phyloP scores from a whole-genome alignment of 1,140 invertebrate genomes.

The Globodera rostochiensis region DNA sequence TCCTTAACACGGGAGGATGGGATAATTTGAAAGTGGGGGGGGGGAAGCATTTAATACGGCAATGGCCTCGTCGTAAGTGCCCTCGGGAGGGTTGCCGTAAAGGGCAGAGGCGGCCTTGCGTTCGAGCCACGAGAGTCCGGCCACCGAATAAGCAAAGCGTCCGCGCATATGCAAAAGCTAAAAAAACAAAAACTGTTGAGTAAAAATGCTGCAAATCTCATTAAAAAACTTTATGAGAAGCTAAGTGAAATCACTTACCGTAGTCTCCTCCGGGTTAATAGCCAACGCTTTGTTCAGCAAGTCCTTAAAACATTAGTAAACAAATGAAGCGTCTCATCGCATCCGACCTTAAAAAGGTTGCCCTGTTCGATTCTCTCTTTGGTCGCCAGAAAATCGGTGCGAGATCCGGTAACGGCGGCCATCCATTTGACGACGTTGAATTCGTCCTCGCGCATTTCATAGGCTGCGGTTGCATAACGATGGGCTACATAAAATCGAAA shows the following conservation, averaged over 20 bases:
- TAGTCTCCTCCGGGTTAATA: slow-evolving; percentile 66
- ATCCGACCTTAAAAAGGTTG: slow-evolving; percentile 49
- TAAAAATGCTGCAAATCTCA: not conserved
- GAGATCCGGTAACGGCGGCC: slow-evolving; percentile 47
- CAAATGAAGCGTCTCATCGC: not conserved
- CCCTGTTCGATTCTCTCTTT: slow-evolving; percentile 68
- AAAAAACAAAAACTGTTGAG: not conserved
- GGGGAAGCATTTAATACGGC: slow-evolving; percentile 24
- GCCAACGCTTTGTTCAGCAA: slow-evolving; percentile 66
- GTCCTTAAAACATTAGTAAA: slow-evolving; percentile 1
- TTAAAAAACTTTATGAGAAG: not conserved
- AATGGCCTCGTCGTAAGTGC: slow-evolving; percentile 67
- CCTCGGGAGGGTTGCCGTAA: slow-evolving; percentile 67
- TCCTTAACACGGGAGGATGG: not conserved
- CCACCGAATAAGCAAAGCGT: slow-evolving; percentile 66
- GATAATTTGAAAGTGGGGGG: not conserved
- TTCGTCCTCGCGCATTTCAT: slow-evolving; percentile 44
- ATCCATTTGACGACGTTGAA: slow-evolving; percentile 58
- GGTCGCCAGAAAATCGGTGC: slow-evolving; percentile 60
- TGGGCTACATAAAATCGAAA: slow-evolving; percentile 24
- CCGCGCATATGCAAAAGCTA: slow-evolving; percentile 65
- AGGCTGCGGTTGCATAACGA: slow-evolving; percentile 32
- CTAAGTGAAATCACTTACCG: slow-evolving; percentile 12
- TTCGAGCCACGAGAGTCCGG: slow-evolving; percentile 66
- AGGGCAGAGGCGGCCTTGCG: slow-evolving; percentile 66